A percentile compares a stretch with the other conserved stretches of the same genome.
These are phyloP conservation scores for Siderastrea siderea DNA, from an alignment of 92 coral and sea anemone species.

Conservation along the genomic window DNA sequence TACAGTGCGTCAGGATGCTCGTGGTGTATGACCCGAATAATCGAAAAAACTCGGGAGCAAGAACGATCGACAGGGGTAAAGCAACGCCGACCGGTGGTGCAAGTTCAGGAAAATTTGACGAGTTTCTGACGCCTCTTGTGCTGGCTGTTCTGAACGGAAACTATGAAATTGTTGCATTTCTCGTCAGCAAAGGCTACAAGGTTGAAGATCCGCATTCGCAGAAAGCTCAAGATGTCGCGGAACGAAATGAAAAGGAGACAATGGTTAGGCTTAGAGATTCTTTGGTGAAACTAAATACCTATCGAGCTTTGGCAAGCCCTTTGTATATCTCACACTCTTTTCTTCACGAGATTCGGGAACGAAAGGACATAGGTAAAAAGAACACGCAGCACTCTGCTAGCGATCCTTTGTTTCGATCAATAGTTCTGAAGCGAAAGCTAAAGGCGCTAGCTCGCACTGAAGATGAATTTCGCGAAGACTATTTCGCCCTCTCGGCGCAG, in stretches of 20 bases:
- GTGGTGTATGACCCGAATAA: constrained; percentile 58
- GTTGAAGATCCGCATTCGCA: constrained; percentile 79
- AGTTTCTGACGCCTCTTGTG: constrained; percentile 81
- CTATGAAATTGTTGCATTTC: constrained; percentile 80
- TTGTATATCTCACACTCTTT: constrained; percentile 68
- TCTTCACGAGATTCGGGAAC: constrained; percentile 40
- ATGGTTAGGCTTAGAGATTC: constrained; percentile 81
- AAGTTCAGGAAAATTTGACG: constrained; percentile 31
- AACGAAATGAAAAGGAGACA: constrained; percentile 43
- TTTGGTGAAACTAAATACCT: constrained; percentile 79
- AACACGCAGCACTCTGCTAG: background rate
- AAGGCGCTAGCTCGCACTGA: constrained; percentile 67
- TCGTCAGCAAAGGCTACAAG: constrained; percentile 72
- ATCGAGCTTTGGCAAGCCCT: constrained; percentile 88
- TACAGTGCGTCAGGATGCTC: constrained; percentile 75
- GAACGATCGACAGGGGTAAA: background rate
- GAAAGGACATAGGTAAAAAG: constrained; percentile 20
- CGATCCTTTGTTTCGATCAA: constrained; percentile 85
- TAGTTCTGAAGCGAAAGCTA: constrained; percentile 69
- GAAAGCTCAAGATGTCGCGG: constrained; percentile 52
- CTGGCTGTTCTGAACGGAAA: constrained; percentile 85
- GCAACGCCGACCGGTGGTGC: background rate
- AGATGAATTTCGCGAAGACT: constrained; percentile 84
- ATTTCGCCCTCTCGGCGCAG: constrained; percentile 68
- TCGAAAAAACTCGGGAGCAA: constrained; percentile 9